phyloP scores from a whole-genome alignment of 1,140 invertebrate species.

The Hypothenemus hampei region DNA sequence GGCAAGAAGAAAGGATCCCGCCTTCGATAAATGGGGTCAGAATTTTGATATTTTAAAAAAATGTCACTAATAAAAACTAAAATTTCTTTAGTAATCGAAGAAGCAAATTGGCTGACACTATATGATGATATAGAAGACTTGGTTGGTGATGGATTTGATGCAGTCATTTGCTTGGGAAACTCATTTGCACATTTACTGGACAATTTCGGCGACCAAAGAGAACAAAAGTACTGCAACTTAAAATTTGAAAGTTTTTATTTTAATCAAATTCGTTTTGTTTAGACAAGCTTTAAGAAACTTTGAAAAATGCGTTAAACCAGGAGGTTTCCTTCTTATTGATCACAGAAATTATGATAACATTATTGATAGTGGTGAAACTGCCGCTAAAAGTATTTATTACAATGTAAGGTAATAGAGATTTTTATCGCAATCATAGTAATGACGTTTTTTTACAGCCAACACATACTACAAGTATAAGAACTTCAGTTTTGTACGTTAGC shows the following conservation, averaged over 20 bases:
- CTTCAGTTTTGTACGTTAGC: constrained; percentile 70
- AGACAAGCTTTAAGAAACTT: constrained; percentile 70
- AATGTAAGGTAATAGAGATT: too few species aligned
- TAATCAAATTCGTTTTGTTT: constrained; percentile 9
- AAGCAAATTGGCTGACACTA: constrained; percentile 74
- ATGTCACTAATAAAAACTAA: background rate
- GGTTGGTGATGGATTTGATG: constrained; percentile 64
- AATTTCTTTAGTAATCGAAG: constrained; percentile 64
- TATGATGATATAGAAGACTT: constrained; percentile 62
- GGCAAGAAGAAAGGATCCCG: constrained; percentile 70
- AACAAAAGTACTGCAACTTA: constrained; percentile 57
- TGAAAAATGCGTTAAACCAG: constrained; percentile 72
- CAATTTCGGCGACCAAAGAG: constrained; percentile 67
- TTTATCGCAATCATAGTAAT: too few species aligned
- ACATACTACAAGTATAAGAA: constrained; percentile 74
- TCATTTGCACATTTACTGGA: constrained; percentile 85
- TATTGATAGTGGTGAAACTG: constrained; percentile 65
- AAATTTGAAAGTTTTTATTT: background rate
- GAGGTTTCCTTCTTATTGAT: constrained; percentile 79
- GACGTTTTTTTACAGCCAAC: constrained; percentile 56
- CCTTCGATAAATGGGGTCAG: constrained; percentile 81
- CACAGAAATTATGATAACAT: constrained; percentile 85
- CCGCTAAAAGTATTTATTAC: constrained; percentile 79
- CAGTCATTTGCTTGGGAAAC: constrained; percentile 82
- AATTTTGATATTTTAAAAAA: background rate